Conservation (phyloP, 2,888 invertebrate species). For the Mesoligia furuncula region DNA sequence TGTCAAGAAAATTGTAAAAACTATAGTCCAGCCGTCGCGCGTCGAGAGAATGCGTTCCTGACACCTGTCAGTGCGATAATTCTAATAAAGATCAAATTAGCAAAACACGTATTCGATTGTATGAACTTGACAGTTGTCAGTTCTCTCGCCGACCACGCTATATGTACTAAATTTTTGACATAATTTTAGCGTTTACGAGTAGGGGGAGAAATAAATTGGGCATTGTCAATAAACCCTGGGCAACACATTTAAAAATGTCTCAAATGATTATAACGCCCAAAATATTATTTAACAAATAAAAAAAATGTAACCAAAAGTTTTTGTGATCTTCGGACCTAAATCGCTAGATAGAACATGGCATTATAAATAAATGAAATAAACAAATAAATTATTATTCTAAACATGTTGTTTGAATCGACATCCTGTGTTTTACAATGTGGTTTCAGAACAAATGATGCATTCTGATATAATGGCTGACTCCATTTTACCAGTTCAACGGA, state of each 20-base stretch:
- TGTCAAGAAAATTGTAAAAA: neutral
- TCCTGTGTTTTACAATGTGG: constrained; percentile 29
- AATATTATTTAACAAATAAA: neutral
- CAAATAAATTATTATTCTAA: constrained; percentile 66
- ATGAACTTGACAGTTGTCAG: neutral
- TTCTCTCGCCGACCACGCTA: too few species aligned
- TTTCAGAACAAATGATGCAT: constrained; percentile 43
- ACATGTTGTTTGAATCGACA: constrained; percentile 52
- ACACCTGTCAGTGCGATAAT: neutral
- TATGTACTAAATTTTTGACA: neutral
- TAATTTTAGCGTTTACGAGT: neutral
- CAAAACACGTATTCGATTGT: neutral
- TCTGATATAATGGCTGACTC: constrained; percentile 31
- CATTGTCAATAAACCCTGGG: neutral
- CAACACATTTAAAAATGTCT: neutral
- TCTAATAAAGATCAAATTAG: neutral
- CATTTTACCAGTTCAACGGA: constrained; percentile 37
- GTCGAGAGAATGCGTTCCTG: neutral
- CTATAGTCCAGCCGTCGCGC: neutral
- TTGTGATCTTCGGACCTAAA: constrained; percentile 51
- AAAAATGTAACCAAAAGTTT: constrained; percentile 42
- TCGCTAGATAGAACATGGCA: constrained; percentile 62
- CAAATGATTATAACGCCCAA: neutral
- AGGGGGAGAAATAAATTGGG: neutral
- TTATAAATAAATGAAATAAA: constrained; percentile 54